Evolutionary conservation across 2,888 invertebrate species (phyloP).

Genomic region (Amblyteles armatorius): DNA sequence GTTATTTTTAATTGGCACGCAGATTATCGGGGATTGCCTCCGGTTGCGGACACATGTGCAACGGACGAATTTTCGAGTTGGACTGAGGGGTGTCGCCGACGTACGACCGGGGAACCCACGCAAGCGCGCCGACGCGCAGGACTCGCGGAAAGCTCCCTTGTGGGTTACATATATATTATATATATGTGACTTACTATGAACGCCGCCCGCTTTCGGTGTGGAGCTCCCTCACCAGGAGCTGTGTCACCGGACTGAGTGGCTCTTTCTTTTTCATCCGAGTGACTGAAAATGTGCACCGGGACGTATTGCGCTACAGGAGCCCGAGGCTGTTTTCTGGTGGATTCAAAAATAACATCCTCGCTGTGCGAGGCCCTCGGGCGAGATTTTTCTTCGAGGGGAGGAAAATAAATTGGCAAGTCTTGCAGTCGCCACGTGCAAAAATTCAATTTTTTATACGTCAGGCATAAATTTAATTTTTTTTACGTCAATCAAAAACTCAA

Average conservation of each 20-base stretch:
- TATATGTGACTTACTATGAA: conserved; percentile 20
- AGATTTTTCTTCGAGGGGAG: neutral
- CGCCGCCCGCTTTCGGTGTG: conserved; percentile 19
- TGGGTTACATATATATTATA: neutral
- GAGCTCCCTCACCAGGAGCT: conserved; percentile 14
- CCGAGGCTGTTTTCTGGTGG: neutral
- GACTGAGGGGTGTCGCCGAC: conserved; percentile 71
- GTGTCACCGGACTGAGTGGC: conserved; percentile 24
- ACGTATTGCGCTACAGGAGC: neutral
- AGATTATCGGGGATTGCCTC: neutral
- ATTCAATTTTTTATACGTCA: too few species aligned
- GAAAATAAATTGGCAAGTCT: neutral
- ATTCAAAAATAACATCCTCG: neutral
- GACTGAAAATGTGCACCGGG: conserved; percentile 7
- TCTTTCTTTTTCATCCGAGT: neutral
- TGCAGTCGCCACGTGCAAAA: neutral
- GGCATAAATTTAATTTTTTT: too few species aligned
- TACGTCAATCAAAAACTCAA: too few species aligned
- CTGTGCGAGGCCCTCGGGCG: neutral
- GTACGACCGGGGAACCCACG: conserved; percentile 62
- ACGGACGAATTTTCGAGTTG: conserved; percentile 61
- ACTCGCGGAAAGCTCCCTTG: conserved; percentile 53
- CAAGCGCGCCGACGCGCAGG: conserved; percentile 63
- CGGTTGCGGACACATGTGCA: conserved; percentile 49
- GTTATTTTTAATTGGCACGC: neutral